Evolutionary conservation across 2,113 vertebrate species (phyloP), one percentile per base, ranked within the genome.

Genomic region (Nothocercus julius): DNA sequence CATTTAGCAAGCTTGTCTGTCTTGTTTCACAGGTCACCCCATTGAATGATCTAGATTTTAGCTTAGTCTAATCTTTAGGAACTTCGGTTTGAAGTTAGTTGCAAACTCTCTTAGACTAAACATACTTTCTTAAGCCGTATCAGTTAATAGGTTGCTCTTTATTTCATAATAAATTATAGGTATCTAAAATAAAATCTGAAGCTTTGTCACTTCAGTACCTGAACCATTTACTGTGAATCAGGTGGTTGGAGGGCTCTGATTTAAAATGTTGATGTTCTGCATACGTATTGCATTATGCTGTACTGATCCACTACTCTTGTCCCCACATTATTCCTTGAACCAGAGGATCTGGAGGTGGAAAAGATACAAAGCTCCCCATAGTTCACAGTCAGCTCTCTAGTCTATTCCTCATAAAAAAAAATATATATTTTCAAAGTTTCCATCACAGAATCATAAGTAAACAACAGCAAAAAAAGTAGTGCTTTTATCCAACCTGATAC

Each of bases 51-150:
- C 83, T 44, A 77, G 13, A 56, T 88, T 88, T 89, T 91, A 61
- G 54, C 28, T 88, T 69, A 66, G 49, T 75, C 67, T 87, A 94
- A 89, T 93, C 78, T 81, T 92, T 73, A 90, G 73, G 18, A 58
- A 63, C 53, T 87, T 89, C 38, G 18, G 49, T 95, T 77, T 89
- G 40, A 81, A 87, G 69, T 72, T 83, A 79, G 66, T 83, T 1
- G 4, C 45, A 88, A 82, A 59, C 75, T 49, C 21, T 92, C 5
- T 84, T 56, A 77, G 53, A 78, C 72, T 68, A 63, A 74, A 51
- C 42, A 74, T 73, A 47, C 61, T 77, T 93, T 78, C 49, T 91
- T 64, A 47, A 89, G 24, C 20, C 19, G 0, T 77, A 86, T 72
- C 28, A 47, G 58, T 82, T 92, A 28, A 85, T 70, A 88, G 63